Base-by-base conservation (phyloP, 2,113 vertebrate genomes). In the Gymnarchus niloticus region DNA sequence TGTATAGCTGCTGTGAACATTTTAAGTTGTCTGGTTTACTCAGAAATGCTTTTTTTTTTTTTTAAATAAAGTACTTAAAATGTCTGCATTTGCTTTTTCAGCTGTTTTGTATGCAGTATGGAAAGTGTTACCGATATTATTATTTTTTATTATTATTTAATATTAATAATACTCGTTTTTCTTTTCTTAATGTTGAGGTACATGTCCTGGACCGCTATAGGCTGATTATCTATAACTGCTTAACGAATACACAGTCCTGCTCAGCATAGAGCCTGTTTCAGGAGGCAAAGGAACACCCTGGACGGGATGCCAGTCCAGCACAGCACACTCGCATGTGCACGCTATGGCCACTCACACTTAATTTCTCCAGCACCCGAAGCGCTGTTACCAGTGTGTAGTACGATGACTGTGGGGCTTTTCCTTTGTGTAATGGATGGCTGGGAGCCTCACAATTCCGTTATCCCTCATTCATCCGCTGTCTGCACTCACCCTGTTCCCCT, bases 51-150 rank as follows among this genome's bases (percentile, higher is more conserved):
- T 85, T 56, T 83, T 83, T 49, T 19, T 84, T 56, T 85, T 84
- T 48, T 21, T 41, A 28, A 48, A 57, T 85, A 85, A 85, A 80
- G 37, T 78, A 52, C 46, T 56, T 51, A 54, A 44, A n/a, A 85
- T 84, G 33, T 46, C 83, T 61, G 41, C 17, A 46, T 84, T 84
- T 61, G 83, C 41, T 57, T 37, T 23, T n/a, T n/a, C n/a, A n/a
- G n/a, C n/a, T n/a, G n/a, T n/a, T n/a, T n/a, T n/a, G n/a, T n/a
- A n/a, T n/a, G n/a, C n/a, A n/a, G n/a, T n/a, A n/a, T n/a, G n/a
- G n/a, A n/a, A n/a, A n/a, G n/a, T n/a, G n/a, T n/a, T n/a, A n/a
- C n/a, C n/a, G n/a, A n/a, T n/a, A n/a, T n/a, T n/a, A n/a, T n/a
- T n/a, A n/a, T n/a, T n/a, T n/a, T n/a, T n/a, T n/a, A n/a, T n/a